Evolutionary conservation across 2,113 vertebrate genomes (phyloP), one percentile per base, ranked within the genome.

Genomic region (Neolamprologus brichardi): DNA sequence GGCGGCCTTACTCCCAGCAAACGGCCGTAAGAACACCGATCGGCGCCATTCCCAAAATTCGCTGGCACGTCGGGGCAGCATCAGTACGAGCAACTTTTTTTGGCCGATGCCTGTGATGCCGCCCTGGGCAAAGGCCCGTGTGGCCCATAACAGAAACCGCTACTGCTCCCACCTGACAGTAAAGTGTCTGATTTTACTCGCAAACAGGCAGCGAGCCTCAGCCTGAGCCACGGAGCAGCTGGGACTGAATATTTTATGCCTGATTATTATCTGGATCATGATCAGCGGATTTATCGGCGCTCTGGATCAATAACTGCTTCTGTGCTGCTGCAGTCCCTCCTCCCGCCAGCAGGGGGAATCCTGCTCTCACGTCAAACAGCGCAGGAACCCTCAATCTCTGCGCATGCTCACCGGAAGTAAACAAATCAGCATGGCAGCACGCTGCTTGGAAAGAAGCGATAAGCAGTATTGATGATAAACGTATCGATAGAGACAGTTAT

Each of bases 341-440:
- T 93, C 87, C 89, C 1, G 39, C 91, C 95, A 39, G 62, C 77
- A 93, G 95, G 85, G 79, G 90, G 92, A 20, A 87, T 30, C 78
- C 20, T 13, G 23, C 11, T 34, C 8, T n/a, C 23, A 4, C 32
- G 2, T 3, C 18, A 7, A 7, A 5, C 18, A 4, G 7, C 5
- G 2, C 30, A 8, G 15, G 7, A 8, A 18, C 20, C 14, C 20
- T 72, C 4, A 8, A 46, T 60, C 8, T 17, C 6, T 62, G 81
- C 90, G 89, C 92, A 81, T 81, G 93, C 92, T 81, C 90, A 86
- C 8, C 10, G 5, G 6, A 51, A 17, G 78, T 91, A 85, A 94
- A 91, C 88, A 90, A 20, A 78, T 64, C 72, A 37, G 89, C 87
- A 70, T 84, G 91, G 72, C 78, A 2, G 4, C n/a, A 3, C 23